Percentiles rank a stretch among this genome's conserved stretches.
These are phyloP conservation scores for Pseudomyrmex flavicornis DNA, from an alignment of 1,140 invertebrate species.

Conservation along the genomic window DNA sequence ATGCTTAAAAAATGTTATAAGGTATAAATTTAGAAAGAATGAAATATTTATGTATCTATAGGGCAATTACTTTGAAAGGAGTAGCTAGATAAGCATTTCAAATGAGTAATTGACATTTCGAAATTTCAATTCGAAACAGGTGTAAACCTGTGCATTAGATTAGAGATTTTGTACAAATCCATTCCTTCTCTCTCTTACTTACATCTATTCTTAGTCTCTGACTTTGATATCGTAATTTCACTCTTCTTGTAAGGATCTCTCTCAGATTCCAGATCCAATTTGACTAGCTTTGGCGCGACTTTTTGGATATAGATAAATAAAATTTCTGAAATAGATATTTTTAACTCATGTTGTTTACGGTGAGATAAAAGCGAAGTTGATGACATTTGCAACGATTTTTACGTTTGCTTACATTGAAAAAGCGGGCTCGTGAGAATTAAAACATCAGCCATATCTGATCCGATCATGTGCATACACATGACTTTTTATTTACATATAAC, in stretches of 20 bases:
- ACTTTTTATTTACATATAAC: conserved; percentile 62
- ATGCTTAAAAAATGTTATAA: too few relatives aligned
- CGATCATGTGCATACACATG: background rate
- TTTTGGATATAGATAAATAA: conserved; percentile 24
- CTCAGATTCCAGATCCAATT: conserved; percentile 49
- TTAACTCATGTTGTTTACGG: conserved; percentile 42
- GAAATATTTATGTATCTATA: too few relatives aligned
- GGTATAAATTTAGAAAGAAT: too few relatives aligned
- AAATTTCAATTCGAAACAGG: conserved; percentile 36
- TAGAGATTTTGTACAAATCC: conserved; percentile 5
- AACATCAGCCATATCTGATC: conserved; percentile 34
- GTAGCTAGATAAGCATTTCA: background rate
- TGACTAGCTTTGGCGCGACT: conserved; percentile 42
- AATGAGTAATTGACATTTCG: conserved; percentile 10
- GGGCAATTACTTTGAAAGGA: background rate
- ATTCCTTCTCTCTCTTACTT: conserved; percentile 13
- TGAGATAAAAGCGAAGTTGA: conserved; percentile 41
- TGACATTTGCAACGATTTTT: conserved; percentile 8
- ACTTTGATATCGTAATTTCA: conserved; percentile 36
- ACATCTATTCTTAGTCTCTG: background rate
- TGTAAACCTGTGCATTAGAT: conserved; percentile 18
- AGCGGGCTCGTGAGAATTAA: conserved; percentile 10
- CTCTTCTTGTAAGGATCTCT: conserved; percentile 4
- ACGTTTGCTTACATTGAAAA: conserved; percentile 42
- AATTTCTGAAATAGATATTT: conserved; percentile 45